Conservation (phyloP, 2,797 vertebrate species). For the Cottoperca gobio region DNA sequence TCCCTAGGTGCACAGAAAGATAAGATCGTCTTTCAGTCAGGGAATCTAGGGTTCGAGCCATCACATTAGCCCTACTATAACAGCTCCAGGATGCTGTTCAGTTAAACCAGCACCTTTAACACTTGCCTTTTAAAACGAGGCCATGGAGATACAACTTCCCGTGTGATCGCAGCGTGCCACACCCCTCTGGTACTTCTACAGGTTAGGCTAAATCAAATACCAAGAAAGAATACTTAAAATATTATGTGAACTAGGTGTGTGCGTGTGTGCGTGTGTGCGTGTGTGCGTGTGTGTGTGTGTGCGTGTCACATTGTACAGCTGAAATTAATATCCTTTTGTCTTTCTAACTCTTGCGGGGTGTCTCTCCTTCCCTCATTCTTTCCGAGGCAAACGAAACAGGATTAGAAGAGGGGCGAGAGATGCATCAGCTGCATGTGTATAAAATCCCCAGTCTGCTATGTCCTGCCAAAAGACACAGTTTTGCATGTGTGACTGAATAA, state of each 20-base stretch:
- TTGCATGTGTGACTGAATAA: slow-evolving; percentile 47
- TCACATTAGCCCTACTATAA: background rate
- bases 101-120: slow-evolving; percentile 9
- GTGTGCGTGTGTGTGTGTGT: background rate
- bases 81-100: slow-evolving; percentile 12
- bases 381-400: slow-evolving; percentile 79
- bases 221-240: slow-evolving; percentile 19
- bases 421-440: slow-evolving; percentile 73
- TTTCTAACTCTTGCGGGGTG: slow-evolving; percentile 32
- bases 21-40: background rate
- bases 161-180: background rate
- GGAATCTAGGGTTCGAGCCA: slow-evolving; percentile 1
- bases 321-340: slow-evolving; percentile 73
- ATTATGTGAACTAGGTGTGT: slow-evolving; percentile 27
- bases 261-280: background rate
- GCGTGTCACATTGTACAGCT: slow-evolving; percentile 26
- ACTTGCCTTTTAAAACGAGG: background rate
- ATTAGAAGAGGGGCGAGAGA: slow-evolving; percentile 72
- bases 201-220: slow-evolving; percentile 26
- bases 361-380: slow-evolving; percentile 45
- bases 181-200: slow-evolving; percentile 28
- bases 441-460: slow-evolving; percentile 78
- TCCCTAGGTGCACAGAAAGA: background rate
- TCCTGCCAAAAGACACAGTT: slow-evolving; percentile 76
- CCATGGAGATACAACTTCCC: background rate